A percentile compares a stretch with the other conserved stretches of the same genome.
These are phyloP conservation scores for Oceanodroma tethys DNA, from an alignment of 2,113 vertebrate species.

Conservation along the genomic window DNA sequence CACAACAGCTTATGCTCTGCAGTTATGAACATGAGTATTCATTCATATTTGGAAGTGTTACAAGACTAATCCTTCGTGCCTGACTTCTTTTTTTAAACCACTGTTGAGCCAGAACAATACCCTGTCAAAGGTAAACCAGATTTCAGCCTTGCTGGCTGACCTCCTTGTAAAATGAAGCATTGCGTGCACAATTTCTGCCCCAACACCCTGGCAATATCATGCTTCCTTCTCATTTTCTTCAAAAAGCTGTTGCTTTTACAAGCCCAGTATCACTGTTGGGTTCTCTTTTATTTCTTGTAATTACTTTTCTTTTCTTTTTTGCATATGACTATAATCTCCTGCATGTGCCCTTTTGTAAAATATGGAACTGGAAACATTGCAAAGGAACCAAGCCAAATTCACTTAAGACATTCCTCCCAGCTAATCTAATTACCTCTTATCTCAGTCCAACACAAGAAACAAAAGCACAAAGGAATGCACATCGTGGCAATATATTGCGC, in stretches of 20 bases:
- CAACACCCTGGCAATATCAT: not conserved
- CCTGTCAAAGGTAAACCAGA: not conserved
- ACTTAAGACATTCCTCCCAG: not conserved
- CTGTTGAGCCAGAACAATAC: not conserved
- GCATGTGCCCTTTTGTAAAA: not conserved
- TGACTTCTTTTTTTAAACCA: not conserved
- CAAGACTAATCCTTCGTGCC: not conserved
- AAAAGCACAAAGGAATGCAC: not conserved
- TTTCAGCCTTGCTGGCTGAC: not conserved
- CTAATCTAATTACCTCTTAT: constrained; percentile 39
- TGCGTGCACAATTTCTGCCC: not conserved
- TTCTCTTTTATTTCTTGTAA: not conserved
- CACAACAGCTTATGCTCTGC: not conserved
- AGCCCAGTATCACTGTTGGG: not conserved
- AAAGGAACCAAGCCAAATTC: constrained; percentile 1
- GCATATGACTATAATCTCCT: not conserved
- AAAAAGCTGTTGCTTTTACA: not conserved
- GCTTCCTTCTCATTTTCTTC: not conserved
- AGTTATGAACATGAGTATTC: not conserved
- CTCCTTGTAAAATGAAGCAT: not conserved
- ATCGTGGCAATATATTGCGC: not conserved
- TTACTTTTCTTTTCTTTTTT: not conserved
- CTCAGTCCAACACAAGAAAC: not conserved
- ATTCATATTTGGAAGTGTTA: not conserved
- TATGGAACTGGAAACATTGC: not conserved